Base-by-base conservation (phyloP, 2,113 vertebrate species). In the Poeciliopsis retropinna region DNA sequence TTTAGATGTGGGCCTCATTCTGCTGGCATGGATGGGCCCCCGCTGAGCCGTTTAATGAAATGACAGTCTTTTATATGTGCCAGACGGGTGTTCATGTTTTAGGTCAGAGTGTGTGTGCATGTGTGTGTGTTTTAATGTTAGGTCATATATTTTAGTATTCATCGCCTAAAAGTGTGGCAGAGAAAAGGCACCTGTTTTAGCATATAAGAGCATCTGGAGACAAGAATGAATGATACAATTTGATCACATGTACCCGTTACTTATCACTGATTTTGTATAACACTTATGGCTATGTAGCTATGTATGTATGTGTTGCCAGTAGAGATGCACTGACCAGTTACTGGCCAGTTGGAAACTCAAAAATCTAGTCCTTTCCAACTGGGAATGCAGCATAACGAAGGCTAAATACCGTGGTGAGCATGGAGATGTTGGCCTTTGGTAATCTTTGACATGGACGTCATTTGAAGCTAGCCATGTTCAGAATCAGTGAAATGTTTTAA, bases 41-140 rank as follows among this genome's bases (percentile, higher is more conserved):
- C 88, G 75, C 87, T 89, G 90, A 92, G 91, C 90, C 92, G 81
- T 89, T 89, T 88, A 86, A 93, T 93, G 87, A 92, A 91, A 80
- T 81, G 81, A 85, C 86, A 81, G 83, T 86, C 78, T 84, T 84
- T 90, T 88, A 73, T 79, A 76, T 81, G 79, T 78, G 84, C 76
- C 87, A 88, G 84, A 78, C 69, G 54, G 51, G 67, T 64, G 75
- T 64, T 84, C 80, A 70, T 74, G 72, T 81, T 81, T 88, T 68
- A 64, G 68, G 84, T 81, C 64, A 69, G 71, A 27, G 67, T 61
- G 80, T 60, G 39, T 73, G 73, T 78, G 73, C 4, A 4, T 17
- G 7, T 4, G 19, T 67, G 70, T 68, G 73, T 85, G 68, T 84
- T 28, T 76, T 80, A 69, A 79, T 85, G 79, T 84, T 72, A 74